A percentile compares a stretch with the other conserved stretches of the same genome.
Conservation (phyloP, 2,113 vertebrate species). For the Nycticryphes semicollaris region DNA sequence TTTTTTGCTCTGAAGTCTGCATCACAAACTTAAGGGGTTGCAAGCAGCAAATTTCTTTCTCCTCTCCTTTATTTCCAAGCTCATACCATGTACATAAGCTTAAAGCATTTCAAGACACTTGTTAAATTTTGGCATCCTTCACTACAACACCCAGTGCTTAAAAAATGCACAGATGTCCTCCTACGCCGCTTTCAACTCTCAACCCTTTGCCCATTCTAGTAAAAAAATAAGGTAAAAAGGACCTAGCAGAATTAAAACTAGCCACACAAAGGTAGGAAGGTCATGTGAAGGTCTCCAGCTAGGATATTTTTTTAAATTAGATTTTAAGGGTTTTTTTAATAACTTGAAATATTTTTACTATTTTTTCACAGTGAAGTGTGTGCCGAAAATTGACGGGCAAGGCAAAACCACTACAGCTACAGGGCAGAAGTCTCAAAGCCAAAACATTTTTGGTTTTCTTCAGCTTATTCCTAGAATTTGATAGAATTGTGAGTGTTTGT, state of each 20-base stretch:
- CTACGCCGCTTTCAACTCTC: neutral
- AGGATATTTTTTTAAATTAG: neutral
- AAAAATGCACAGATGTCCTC: neutral
- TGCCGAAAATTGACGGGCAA: neutral
- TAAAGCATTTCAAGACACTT: neutral
- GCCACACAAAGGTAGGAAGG: neutral
- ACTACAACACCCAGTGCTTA: neutral
- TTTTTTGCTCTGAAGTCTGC: neutral
- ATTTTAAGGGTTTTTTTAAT: neutral
- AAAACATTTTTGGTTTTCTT: neutral
- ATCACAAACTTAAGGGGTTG: neutral
- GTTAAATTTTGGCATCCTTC: neutral
- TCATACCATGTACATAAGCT: neutral
- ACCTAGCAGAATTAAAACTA: neutral
- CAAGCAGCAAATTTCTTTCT: neutral
- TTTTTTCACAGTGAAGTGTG: neutral
- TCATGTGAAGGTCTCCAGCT: neutral
- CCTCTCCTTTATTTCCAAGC: neutral
- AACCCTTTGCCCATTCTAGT: neutral
- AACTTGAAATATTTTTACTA: neutral
- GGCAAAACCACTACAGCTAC: neutral
- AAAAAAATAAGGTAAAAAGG: neutral
- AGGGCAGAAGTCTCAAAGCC: neutral
- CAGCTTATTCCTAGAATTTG: neutral
- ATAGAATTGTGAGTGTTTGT: neutral